Percentiles rank a stretch among this genome's conserved stretches.
phyloP scores from a whole-genome alignment of 2,797 vertebrate species.

The Leptodactylus fallax region DNA sequence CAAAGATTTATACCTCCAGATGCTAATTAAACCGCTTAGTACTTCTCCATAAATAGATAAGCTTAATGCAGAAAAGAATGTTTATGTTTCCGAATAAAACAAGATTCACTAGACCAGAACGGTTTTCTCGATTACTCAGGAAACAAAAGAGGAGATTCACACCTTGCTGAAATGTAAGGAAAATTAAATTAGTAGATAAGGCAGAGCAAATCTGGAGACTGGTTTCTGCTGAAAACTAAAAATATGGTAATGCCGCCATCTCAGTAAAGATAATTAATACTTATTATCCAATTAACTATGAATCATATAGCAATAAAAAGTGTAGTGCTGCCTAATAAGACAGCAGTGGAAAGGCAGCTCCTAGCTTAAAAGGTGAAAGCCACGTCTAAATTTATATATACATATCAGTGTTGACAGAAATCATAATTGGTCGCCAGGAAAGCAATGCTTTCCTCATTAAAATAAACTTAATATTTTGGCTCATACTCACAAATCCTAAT shows the following conservation, averaged over 20 bases:
- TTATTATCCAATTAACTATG: conserved; percentile 37
- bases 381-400: neutral
- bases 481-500: neutral
- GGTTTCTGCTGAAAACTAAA: neutral
- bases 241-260: conserved; percentile 3
- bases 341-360: neutral
- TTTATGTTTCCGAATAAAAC: conserved; percentile 45
- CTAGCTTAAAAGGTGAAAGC: conserved; percentile 14
- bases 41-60: conserved; percentile 55
- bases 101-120: conserved; percentile 29
- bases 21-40: conserved; percentile 61
- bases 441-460: neutral
- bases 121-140: conserved; percentile 10
- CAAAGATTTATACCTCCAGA: conserved; percentile 61
- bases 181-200: conserved; percentile 6
- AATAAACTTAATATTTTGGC: neutral
- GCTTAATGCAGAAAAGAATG: conserved; percentile 49
- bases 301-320: conserved; percentile 20
- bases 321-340: neutral
- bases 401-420: neutral
- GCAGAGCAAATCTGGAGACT: neutral
- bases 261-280: conserved; percentile 28
- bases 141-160: conserved; percentile 13
- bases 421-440: neutral
- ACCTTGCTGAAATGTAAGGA: neutral